Evolutionary conservation across 2,888 invertebrate genomes (phyloP), one percentile per base, ranked within the genome.

Genomic region (Agriopis leucophaearia): DNA sequence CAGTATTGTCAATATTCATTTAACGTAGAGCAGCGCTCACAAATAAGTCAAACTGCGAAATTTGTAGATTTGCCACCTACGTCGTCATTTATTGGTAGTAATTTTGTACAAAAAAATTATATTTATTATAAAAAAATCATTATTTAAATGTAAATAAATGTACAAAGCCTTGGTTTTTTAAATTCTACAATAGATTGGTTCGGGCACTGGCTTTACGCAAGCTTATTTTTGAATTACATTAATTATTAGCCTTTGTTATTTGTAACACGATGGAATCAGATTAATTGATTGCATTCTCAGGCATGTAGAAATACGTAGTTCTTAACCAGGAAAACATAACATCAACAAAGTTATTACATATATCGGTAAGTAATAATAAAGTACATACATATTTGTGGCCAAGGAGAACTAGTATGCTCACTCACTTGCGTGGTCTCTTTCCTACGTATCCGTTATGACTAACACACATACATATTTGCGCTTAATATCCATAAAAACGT

Each of bases 341-440:
- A 38, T 63, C 62, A 59, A 56, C 66, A 66, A 44, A 57, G 60
- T 57, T 47, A 63, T 61, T 44, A 66, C 56, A 47, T 44, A 54
- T 48, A 59, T 70, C 16, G 42, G 55, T 54, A 64, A 60, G 27
- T 63, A 56, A 66, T 64, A 66, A 27, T 64, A 54, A 63, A 64
- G 65, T 64, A 64, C 27, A 27, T 64, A 64, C 27, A 27, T 27
- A 27, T 71, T 58, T 57, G 61, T 56, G 60, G 56, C 71, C 75
- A 71, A 75, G 75, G 76, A 78, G 66, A 76, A 76, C 77, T 40
- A 50, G 75, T 75, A 70, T 56, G 48, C 48, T 57, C 48, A 45
- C 40, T 10, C 44, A 45, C 54, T 54, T 56, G 40, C 47, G 55
- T 51, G 2, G 51, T 54, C 48, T 59, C 54, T 38, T 12, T 60